Evolutionary conservation across 1,140 invertebrate genomes (phyloP).

Genomic region (Eupristina koningsbergeri): DNA sequence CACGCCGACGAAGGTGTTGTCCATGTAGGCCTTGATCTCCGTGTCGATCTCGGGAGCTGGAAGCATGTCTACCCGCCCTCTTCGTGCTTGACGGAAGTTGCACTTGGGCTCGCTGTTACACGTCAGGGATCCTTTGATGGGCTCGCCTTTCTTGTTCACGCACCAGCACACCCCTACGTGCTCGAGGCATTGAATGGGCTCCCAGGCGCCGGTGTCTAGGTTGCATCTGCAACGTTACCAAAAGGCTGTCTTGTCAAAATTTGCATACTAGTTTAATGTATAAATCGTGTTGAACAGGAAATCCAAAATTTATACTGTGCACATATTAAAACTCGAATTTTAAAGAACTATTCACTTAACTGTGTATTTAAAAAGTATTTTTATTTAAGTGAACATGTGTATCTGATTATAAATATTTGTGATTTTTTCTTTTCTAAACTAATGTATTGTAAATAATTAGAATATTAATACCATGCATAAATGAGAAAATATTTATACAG

Average conservation of each 20-base stretch:
- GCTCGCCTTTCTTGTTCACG: constrained; percentile 84
- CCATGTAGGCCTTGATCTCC: constrained; percentile 66
- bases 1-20: constrained; percentile 58
- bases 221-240: constrained; percentile 74
- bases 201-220: constrained; percentile 82
- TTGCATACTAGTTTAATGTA: too few relatives aligned
- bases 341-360: too few relatives aligned
- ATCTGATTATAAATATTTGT: too few relatives aligned
- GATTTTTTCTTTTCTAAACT: too few relatives aligned
- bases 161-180: constrained; percentile 90
- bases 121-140: constrained; percentile 83
- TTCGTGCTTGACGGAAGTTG: constrained; percentile 83
- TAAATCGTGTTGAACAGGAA: too few relatives aligned
- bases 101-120: constrained; percentile 81
- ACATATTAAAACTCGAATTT: too few relatives aligned
- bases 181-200: constrained; percentile 85
- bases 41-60: constrained; percentile 57
- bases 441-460: too few relatives aligned
- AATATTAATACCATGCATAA: too few relatives aligned
- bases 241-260: background rate
- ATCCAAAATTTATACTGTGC: too few relatives aligned
- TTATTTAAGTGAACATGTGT: too few relatives aligned
- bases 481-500: too few relatives aligned
- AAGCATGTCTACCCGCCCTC: constrained; percentile 63
- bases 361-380: too few relatives aligned